Conservation (phyloP, 2,797 vertebrate genomes). For the Ciconia nigra region DNA sequence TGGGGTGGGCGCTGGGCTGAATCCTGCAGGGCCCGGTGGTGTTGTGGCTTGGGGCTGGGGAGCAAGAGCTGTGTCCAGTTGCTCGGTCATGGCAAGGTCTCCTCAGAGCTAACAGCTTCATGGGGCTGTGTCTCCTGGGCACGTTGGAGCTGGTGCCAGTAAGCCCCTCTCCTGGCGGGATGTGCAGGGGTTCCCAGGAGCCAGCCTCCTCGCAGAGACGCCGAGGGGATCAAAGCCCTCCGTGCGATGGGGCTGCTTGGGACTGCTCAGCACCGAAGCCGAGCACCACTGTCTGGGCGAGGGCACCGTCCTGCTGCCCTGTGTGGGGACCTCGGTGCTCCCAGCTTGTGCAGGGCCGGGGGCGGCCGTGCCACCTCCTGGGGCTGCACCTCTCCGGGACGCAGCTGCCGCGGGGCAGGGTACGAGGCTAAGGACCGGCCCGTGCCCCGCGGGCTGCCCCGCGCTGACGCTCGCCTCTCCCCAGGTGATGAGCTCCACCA, state of each 20-base stretch:
- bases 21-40: fast-evolving
- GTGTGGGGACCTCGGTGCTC: neutral
- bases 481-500: slow-evolving; percentile 96
- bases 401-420: fast-evolving
- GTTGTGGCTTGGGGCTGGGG: neutral
- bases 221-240: neutral
- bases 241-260: neutral
- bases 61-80: neutral
- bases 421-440: neutral
- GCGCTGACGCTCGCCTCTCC: fast-evolving
- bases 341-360: fast-evolving
- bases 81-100: neutral
- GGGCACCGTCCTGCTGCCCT: neutral
- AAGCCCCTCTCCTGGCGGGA: neutral
- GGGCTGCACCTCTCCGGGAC: neutral
- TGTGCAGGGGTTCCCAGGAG: neutral
- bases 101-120: neutral
- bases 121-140: fast-evolving
- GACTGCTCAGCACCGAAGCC: neutral
- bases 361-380: neutral
- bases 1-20: neutral
- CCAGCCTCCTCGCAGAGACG: fast-evolving
- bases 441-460: fast-evolving
- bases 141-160: neutral
- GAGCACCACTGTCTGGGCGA: fast-evolving